Evolutionary conservation across 2,797 vertebrate species (phyloP), one percentile per base, ranked within the genome.

Genomic region (Peromyscus aztecus): DNA sequence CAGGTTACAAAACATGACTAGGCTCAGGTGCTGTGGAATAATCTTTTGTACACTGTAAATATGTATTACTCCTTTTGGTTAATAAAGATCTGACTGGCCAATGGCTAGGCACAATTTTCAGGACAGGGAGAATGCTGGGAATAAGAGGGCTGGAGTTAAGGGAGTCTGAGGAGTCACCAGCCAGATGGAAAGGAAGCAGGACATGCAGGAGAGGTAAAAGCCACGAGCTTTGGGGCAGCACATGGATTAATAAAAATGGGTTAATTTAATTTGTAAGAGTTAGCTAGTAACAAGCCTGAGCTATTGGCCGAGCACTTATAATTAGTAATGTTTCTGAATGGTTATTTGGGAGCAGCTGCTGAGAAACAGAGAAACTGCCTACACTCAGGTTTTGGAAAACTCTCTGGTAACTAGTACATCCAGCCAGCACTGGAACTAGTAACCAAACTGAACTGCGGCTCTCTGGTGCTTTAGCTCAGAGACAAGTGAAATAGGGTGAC

Each of bases 301-400:
- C 21, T 73, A 73, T 73, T 73, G 71, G 21, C 71, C 0, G 11
- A 40, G 21, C 21, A 40, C 40, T 73, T 73, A 24, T 73, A 73
- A 73, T 73, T 49, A 49, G 10, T 40, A 73, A 40, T 40, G 37
- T 40, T 40, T 73, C 37, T 40, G 21, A 40, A 73, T 73, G 71
- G 37, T 40, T 40, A 73, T 40, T 40, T 73, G 37, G 37, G 37
- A 40, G 37, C 37, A 40, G 71, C 10, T 73, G 71, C 21, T 31
- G 2, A 73, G 37, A 73, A 21, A 40, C 71, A 40, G 71, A 40
- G 37, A 73, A 73, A 73, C 21, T 24, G 37, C 37, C 37, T 73
- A 73, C 37, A 73, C 10, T 40, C 71, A 73, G 52, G 23, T 91
- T 95, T 93, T 77, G 57, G 19, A 95, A 94, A 94, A 96, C 69